Base-by-base conservation (phyloP, 2,797 vertebrate genomes). In the Enteromius fasciolatus region DNA sequence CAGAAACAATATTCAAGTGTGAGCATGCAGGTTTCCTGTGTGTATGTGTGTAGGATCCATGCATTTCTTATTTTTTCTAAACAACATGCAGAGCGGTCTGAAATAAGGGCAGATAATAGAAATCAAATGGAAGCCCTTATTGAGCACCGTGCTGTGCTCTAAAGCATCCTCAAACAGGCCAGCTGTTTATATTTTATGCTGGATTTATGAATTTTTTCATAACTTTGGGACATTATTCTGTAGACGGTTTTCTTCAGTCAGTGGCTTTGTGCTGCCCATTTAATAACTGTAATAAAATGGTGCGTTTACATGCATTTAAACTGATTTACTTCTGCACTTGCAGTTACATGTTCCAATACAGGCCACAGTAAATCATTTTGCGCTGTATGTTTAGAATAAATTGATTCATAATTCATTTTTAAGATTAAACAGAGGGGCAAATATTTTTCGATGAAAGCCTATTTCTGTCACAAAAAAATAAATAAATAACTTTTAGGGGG, bases 241-340 rank as follows among this genome's bases (percentile, higher is more conserved):
- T 72, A 74, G 57, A 41, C 66, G 12, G 76, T 82, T 83, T 80
- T 74, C 75, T 80, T 83, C 70, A 85, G 61, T n/a, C 63, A n/a
- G 10, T 78, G 31, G 73, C 67, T 33, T 86, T 41, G 36, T 74
- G 75, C 48, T 67, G 59, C 77, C 48, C 20, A 48, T 83, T 84
- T 80, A 86, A 83, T 23, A 44, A 54, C 18, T 72, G 61, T 75
- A 84, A 86, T 83, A 86, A 83, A 86, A 86, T 83, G 63, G 74
- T 66, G 77, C 77, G 70, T 20, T 84, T 83, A 46, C 33, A 48
- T 63, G 61, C 28, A 28, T 28, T 28, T 28, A 28, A 28, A 28
- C 28, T 28, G 63, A 81, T 81, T 86, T 80, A 86, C 73, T 28
- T 36, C 39, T 73, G 41, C 80, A 84, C 74, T 80, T 54, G 33